Evolutionary conservation across 2,888 invertebrate genomes (phyloP), one percentile per base, ranked within the genome.

Genomic region (Phragmatobia fuliginosa): DNA sequence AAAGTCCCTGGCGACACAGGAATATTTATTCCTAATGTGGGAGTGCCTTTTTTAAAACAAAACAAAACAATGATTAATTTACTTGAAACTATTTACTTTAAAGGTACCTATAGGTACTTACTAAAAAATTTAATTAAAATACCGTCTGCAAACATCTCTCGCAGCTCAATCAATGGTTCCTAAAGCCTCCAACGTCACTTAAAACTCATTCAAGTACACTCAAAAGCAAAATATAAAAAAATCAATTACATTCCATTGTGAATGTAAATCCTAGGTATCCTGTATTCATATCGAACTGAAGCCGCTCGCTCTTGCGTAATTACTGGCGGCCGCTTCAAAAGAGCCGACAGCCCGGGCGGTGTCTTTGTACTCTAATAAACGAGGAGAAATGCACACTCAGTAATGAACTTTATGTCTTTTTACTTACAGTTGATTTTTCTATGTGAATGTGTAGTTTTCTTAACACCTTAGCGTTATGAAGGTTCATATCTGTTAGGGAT

Each of bases 401-500:
- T 77, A 75, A 31, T 45, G 14, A 56, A 85, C 81, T 70, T 70
- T 87, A 82, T 4, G 0, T 0, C 0, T 3, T 0, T 0, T 0
- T 0, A 0, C 0, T 3, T 85, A 91, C 71, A 70, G 79, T 71
- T 64, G n/a, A 62, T 66, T 85, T 88, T 85, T 0, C 36, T 6
- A 0, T 81, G 79, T 1, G 1, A 0, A 0, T 0, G 0, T 0
- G 1, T 2, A 80, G 82, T 87, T 90, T 92, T 91, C 94, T 94
- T 94, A 94, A 94, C 94, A 94, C 94, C 93, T 94, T 94, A 92
- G 87, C 85, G 87, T 89, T 90, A 90, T 91, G 92, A 91, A 90
- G 91, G 92, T 91, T 92, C 91, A 90, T 94, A 94, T 94, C 93
- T 91, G 94, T 94, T 93, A 93, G 92, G 93, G 94, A 92, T 95